Evolutionary conservation across 2,113 vertebrate species (phyloP).

Genomic region (Gobiocypris rarus): DNA sequence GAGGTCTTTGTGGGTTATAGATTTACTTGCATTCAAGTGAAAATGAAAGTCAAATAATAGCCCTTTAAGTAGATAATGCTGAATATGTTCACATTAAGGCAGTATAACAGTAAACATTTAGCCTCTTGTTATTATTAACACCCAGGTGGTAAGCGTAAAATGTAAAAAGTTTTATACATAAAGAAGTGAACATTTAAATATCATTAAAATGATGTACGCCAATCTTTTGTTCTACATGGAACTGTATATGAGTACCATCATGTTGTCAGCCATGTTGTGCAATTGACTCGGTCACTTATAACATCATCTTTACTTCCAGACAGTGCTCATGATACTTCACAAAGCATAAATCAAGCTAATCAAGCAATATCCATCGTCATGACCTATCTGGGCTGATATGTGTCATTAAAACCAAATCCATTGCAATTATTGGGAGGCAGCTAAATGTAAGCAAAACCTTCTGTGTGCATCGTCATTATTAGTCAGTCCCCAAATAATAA

Average conservation of each 20-base stretch:
- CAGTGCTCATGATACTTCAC: too few species aligned
- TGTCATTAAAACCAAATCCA: not conserved
- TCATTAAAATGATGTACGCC: not conserved
- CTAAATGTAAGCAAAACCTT: conserved; percentile 10
- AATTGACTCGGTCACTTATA: too few species aligned
- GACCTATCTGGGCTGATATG: not conserved
- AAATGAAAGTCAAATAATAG: not conserved
- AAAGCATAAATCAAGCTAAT: not conserved
- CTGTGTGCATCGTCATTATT: not conserved
- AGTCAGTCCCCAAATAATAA: not conserved
- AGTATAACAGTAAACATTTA: not conserved
- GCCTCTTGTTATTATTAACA: not conserved
- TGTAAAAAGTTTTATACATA: too few species aligned
- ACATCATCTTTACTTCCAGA: too few species aligned
- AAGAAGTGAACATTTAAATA: not conserved
- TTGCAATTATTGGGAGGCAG: not conserved
- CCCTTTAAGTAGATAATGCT: not conserved
- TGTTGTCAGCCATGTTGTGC: not conserved
- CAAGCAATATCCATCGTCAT: not conserved
- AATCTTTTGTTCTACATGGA: not conserved
- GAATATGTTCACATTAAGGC: not conserved
- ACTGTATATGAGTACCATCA: not conserved
- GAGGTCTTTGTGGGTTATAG: not conserved
- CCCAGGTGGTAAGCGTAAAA: not conserved
- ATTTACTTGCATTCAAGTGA: not conserved